Conservation (phyloP, 2,113 vertebrate species). For the Lutjanus erythropterus region DNA sequence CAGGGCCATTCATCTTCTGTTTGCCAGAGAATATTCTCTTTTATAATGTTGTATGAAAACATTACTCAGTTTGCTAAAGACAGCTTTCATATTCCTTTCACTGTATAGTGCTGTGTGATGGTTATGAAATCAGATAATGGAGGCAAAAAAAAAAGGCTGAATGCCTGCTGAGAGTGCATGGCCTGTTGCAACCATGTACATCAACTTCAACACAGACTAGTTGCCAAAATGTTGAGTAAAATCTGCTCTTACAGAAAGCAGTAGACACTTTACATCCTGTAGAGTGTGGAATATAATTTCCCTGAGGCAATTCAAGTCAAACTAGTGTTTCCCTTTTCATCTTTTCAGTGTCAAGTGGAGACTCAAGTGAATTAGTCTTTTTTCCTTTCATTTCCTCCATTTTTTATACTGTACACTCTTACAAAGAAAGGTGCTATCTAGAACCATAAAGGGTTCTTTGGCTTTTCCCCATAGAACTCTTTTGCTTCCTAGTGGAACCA, state of each 20-base stretch:
- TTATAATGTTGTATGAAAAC: conserved; percentile 5
- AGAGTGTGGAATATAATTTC: not conserved
- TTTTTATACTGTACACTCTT: not conserved
- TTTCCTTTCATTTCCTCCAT: not conserved
- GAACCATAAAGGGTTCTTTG: too few species aligned
- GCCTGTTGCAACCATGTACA: not conserved
- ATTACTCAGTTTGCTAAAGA: not conserved
- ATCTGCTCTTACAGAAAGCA: not conserved
- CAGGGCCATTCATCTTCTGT: not conserved
- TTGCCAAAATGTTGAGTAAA: not conserved
- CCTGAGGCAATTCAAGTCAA: not conserved
- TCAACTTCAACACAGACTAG: not conserved
- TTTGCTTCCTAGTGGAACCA: too few species aligned
- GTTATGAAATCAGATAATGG: not conserved
- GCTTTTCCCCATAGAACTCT: too few species aligned
- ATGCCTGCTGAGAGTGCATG: not conserved
- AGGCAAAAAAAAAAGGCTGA: not conserved
- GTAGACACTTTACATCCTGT: not conserved
- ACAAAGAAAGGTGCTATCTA: too few species aligned
- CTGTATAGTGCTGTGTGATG: not conserved
- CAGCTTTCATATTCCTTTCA: not conserved
- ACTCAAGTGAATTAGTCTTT: not conserved
- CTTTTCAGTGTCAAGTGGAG: not conserved
- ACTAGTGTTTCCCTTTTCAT: not conserved
- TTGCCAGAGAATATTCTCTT: not conserved